Base-by-base conservation (phyloP, 2,797 vertebrate genomes). In the Cyclura pinguis region DNA sequence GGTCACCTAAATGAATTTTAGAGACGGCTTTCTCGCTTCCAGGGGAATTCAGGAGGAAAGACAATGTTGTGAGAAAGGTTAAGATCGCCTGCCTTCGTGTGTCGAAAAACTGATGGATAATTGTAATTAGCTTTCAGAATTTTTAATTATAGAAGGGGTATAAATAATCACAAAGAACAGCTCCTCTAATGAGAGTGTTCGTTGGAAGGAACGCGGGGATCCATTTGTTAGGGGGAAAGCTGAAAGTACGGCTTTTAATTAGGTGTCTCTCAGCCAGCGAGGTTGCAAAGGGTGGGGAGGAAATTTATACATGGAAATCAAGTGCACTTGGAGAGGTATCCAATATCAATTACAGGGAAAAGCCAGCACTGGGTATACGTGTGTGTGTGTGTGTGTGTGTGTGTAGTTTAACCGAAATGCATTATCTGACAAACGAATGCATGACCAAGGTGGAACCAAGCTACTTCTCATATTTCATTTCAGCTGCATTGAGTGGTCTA, bases 101-200 rank as follows among this genome's bases (percentile, higher is more conserved):
- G 92, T 83, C 84, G 93, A 91, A 92, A 94, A 92, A 89, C 94
- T 95, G 96, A 97, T 95, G 95, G 97, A 96, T 97, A 95, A 93
- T 96, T 96, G 96, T 96, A 97, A 97, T 97, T 97, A 97, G 96
- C 95, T 95, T 96, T 96, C 94, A 89, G 96, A 95, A 97, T 96
- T 96, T 97, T 97, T 97, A 97, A 97, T 97, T 97, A 97, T 96
- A 96, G 96, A 95, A 96, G 93, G 87, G 93, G 96, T 96, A 96
- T 96, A 97, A 98, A 96, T 97, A 97, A 97, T 97, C 96, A 96
- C 95, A 96, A 95, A 92, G 95, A 94, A 93, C 93, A 57, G 95
- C 93, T 95, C 92, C 64, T 0, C 94, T 97, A 97, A 97, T 97
- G 97, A 97, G 96, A 95, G 95, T 92, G 95, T 95, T 96, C 92